Conservation (phyloP, 2,113 vertebrate species). For the Bothrops jararaca region DNA sequence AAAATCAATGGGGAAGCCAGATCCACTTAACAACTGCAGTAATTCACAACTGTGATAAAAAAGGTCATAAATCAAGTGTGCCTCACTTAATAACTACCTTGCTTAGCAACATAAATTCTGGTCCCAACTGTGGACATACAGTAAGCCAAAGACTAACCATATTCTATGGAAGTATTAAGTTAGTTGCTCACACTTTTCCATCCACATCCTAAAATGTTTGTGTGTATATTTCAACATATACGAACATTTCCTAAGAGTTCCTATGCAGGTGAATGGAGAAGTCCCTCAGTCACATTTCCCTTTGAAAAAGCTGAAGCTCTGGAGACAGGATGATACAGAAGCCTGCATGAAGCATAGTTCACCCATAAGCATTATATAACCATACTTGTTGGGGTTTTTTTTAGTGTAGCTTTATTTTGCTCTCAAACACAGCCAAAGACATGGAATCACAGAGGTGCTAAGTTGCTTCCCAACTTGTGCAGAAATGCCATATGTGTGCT, state of each 20-base stretch:
- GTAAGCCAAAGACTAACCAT: not conserved
- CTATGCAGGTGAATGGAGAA: not conserved
- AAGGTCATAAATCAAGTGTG: not conserved
- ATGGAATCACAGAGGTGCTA: not conserved
- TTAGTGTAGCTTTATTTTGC: not conserved
- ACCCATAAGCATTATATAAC: not conserved
- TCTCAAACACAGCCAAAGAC: not conserved
- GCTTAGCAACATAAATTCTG: not conserved
- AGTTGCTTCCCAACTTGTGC: not conserved
- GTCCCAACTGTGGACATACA: not conserved
- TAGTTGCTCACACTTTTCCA: not conserved
- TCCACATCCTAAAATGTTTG: not conserved
- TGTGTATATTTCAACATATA: not conserved
- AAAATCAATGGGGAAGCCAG: not conserved
- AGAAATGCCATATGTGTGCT: not conserved
- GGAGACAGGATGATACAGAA: not conserved
- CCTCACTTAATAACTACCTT: not conserved
- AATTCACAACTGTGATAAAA: not conserved
- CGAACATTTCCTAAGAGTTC: not conserved
- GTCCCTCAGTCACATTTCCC: not conserved
- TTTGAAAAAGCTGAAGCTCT: not conserved
- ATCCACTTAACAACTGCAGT: not conserved
- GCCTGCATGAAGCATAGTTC: not conserved
- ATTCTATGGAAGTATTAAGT: not conserved
- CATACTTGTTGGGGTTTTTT: not conserved